Percentiles rank a stretch among this genome's conserved stretches.
These are phyloP conservation scores for Anoplolepis gracilipes DNA, from an alignment of 1,140 invertebrate genomes.

Conservation along the genomic window DNA sequence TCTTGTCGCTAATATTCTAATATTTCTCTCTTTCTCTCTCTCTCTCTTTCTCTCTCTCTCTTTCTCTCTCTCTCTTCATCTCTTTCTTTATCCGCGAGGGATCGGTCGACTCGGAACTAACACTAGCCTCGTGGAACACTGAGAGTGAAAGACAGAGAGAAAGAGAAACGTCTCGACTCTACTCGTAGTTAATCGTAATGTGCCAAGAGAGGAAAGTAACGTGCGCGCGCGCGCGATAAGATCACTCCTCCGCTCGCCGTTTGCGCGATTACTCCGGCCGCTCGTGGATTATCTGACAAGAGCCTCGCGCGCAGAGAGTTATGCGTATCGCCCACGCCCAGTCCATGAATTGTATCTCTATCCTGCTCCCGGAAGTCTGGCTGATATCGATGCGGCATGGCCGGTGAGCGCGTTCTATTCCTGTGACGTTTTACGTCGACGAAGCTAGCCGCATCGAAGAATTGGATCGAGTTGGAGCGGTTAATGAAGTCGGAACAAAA, in stretches of 20 bases:
- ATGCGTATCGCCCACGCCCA: constrained; percentile 65
- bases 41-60: background rate
- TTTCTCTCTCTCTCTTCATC: background rate
- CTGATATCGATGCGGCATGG: constrained; percentile 62
- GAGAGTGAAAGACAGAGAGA: constrained; percentile 3
- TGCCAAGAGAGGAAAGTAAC: constrained; percentile 50
- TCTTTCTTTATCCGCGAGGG: background rate
- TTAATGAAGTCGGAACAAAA: constrained; percentile 51
- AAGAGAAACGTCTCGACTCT: background rate
- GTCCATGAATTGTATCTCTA: constrained; percentile 70
- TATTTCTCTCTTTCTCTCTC: no score
- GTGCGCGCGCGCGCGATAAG: constrained; percentile 53
- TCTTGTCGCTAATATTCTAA: constrained; percentile 13
- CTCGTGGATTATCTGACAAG: constrained; percentile 64
- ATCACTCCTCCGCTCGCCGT: constrained; percentile 50
- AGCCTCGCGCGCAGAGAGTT: constrained; percentile 52
- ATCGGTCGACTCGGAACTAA: constrained; percentile 28
- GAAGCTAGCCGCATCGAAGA: background rate
- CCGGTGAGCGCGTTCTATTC: constrained; percentile 31
- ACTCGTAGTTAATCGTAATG: constrained; percentile 61
- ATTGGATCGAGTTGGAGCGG: background rate
- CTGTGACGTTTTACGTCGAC: constrained; percentile 44
- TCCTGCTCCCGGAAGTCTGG: constrained; percentile 64
- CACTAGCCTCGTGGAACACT: constrained; percentile 19
- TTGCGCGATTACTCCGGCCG: constrained; percentile 58